phyloP scores from a whole-genome alignment of 2,797 vertebrate genomes.

The Enteromius trimaculatus region DNA sequence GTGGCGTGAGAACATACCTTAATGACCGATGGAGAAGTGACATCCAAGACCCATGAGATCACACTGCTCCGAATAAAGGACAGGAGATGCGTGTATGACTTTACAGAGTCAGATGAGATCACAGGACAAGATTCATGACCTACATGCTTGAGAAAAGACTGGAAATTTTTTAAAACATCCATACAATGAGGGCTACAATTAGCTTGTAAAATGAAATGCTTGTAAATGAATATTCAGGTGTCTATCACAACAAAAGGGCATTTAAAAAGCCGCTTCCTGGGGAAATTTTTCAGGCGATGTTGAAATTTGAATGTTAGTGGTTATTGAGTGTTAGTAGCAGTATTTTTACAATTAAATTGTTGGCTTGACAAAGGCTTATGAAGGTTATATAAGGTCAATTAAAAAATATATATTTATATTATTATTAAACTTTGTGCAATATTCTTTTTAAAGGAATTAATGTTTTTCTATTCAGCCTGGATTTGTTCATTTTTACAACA shows the following conservation, averaged over 20 bases:
- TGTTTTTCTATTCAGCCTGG: background rate
- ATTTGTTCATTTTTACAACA: background rate
- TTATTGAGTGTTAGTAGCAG: background rate
- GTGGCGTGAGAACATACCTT: conserved; percentile 57
- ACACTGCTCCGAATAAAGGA: conserved; percentile 65
- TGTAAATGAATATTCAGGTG: conserved; percentile 1
- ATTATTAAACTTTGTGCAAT: too few species aligned
- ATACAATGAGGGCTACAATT: conserved; percentile 38
- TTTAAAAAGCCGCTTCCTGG: conserved; percentile 7
- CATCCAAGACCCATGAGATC: conserved; percentile 77
- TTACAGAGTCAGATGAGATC: conserved; percentile 29
- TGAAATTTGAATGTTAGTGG: background rate
- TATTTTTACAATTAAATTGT: too few species aligned
- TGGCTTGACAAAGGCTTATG: too few species aligned
- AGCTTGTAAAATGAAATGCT: conserved; percentile 34
- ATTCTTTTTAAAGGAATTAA: too few species aligned
- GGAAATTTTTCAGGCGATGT: background rate
- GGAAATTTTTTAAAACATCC: conserved; percentile 45
- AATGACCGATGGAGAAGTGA: conserved; percentile 64
- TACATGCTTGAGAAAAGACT: conserved; percentile 66
- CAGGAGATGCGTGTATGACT: conserved; percentile 51
- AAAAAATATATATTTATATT: too few species aligned
- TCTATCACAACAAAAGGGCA: background rate
- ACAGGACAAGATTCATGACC: conserved; percentile 64
- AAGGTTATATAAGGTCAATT: too few species aligned